Evolutionary conservation across 2,113 vertebrate species (phyloP).

Genomic region (Ammospiza caudacuta): DNA sequence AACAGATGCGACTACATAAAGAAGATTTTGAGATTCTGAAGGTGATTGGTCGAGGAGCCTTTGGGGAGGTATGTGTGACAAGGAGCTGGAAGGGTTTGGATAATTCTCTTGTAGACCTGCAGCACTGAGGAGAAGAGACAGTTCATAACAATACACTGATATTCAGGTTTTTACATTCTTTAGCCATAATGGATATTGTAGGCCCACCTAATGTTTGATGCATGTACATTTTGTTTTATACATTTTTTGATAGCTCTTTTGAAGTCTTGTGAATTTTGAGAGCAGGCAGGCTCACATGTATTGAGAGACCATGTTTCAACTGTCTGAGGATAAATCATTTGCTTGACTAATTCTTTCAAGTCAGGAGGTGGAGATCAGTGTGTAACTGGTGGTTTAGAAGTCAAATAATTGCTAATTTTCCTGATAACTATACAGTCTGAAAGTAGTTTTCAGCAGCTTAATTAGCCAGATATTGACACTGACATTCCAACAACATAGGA

Average conservation of each 20-base stretch:
- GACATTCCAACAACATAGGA: background rate
- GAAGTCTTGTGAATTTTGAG: background rate
- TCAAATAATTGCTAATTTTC: background rate
- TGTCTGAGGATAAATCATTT: background rate
- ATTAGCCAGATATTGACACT: background rate
- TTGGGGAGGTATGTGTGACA: constrained; percentile 89
- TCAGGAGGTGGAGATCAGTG: background rate
- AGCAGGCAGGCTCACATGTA: background rate
- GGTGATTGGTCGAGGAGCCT: constrained; percentile 98
- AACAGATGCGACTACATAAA: constrained; percentile 97
- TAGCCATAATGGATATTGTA: background rate
- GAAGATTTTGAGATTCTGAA: constrained; percentile 99
- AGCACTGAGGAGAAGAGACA: background rate
- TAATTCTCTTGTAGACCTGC: background rate
- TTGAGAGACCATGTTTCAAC: background rate
- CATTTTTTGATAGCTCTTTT: background rate
- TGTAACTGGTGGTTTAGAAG: background rate
- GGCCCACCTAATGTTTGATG: background rate
- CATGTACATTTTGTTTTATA: background rate
- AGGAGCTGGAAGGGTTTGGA: background rate
- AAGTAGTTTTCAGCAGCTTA: background rate
- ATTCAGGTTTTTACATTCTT: background rate
- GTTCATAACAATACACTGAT: background rate
- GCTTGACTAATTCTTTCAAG: background rate
- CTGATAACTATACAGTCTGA: background rate